These are phyloP conservation scores for Venturia canescens DNA, from an alignment of 1,140 invertebrate species.

Conservation along the genomic window DNA sequence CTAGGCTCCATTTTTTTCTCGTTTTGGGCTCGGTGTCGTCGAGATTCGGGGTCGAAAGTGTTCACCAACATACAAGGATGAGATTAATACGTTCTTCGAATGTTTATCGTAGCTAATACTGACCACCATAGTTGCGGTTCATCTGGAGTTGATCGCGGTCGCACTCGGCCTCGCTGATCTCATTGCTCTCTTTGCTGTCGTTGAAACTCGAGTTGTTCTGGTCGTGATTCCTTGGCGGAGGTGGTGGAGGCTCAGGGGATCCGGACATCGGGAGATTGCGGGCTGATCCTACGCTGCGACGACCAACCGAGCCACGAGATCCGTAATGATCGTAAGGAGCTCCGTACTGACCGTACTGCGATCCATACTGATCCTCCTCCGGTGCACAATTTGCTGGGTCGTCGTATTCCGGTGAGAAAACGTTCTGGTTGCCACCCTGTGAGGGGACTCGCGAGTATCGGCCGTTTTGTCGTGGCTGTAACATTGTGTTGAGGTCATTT, in stretches of 20 bases:
- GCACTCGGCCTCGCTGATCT: constrained; percentile 95
- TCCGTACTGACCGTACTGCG: constrained; percentile 87
- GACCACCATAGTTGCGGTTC: constrained; percentile 85
- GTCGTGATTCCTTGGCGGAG: constrained; percentile 86
- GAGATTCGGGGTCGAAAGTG: not conserved
- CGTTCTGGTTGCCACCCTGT: constrained; percentile 73
- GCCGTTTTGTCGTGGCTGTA: constrained; percentile 85
- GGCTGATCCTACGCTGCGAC: constrained; percentile 84
- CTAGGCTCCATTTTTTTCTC: not conserved
- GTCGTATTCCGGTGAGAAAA: constrained; percentile 87
- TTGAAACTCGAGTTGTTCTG: constrained; percentile 88
- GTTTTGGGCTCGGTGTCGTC: not conserved
- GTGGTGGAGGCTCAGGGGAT: constrained; percentile 90
- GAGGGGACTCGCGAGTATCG: constrained; percentile 82
- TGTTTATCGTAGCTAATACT: constrained; percentile 67
- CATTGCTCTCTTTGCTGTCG: constrained; percentile 94
- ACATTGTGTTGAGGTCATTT: too few species aligned
- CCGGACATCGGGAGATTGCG: constrained; percentile 82
- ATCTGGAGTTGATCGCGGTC: constrained; percentile 86
- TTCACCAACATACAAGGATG: not conserved
- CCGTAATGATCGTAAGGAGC: constrained; percentile 92
- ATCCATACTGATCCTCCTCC: constrained; percentile 93
- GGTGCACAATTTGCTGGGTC: constrained; percentile 93
- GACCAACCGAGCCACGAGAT: constrained; percentile 86
- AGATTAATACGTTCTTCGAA: not conserved